Evolutionary conservation across 2,113 vertebrate genomes (phyloP), one percentile per base, ranked within the genome.

Genomic region (Coptodon bakossiorum): DNA sequence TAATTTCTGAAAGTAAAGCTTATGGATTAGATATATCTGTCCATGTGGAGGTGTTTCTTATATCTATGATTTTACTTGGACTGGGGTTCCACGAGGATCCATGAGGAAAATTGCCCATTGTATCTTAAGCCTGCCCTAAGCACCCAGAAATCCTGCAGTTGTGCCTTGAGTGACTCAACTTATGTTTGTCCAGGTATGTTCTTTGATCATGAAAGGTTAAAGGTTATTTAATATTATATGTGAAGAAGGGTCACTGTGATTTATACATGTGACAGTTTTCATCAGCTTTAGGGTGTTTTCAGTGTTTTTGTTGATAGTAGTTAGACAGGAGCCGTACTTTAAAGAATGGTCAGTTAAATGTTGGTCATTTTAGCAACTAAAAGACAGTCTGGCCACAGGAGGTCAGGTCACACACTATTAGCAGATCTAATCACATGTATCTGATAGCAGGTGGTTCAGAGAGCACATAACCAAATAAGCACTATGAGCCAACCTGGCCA

Each of bases 371-470:
- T 31, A 19, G 0, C 2, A 50, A 48, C 43, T 50, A 8, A 78
- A 78, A 50, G 43, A 19, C 24, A 12, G 6, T 50, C 27, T n/a
- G 71, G 27, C 6, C 24, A 9, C 14, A 48, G 13, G 43, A 76
- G 43, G 24, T 76, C 43, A 76, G 10, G 24, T 50, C 14, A 29
- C 24, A 48, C 14, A 76, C 24, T n/a, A 7, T 29, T 19, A 50
- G 71, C 40, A 50, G 71, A 78, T 50, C 10, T 78, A 78, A 78
- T 31, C 43, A 50, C 6, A 78, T 2, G 71, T 78, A 78, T 31
- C 6, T 31, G 71, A 50, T 78, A 31, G 71, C 43, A 78, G 71
- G 43, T 78, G 71, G 43, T 50, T 50, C 71, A 78, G 43, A 78
- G 14, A 50, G 17, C 43, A 76, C 27, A 50, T 10, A 31, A 17